Conservation (phyloP, 1,140 invertebrate species). For the Venustaconcha ellipsiformis region DNA sequence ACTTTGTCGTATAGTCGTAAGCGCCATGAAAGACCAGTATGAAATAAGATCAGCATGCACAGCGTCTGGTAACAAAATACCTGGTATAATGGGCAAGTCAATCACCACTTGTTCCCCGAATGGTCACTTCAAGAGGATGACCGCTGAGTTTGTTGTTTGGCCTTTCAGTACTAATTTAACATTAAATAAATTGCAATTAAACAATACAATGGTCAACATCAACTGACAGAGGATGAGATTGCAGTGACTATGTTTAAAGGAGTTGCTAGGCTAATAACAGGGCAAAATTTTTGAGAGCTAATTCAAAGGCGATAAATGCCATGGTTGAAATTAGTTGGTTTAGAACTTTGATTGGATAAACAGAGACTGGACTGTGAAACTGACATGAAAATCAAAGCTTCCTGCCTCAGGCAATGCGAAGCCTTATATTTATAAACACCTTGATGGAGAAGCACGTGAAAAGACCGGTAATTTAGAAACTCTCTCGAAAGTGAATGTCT, state of each 20-base stretch:
- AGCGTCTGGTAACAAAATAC: not conserved
- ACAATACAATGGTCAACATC: conserved; percentile 27
- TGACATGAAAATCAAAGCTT: too few relatives aligned
- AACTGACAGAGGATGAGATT: conserved; percentile 9
- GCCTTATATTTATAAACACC: too few relatives aligned
- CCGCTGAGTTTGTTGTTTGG: too few relatives aligned
- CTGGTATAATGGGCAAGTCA: too few relatives aligned
- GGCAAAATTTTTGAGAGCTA: conserved; percentile 24
- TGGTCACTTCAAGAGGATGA: too few relatives aligned
- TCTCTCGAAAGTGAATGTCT: too few relatives aligned
- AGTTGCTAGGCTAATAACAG: conserved; percentile 27
- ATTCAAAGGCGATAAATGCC: conserved; percentile 46
- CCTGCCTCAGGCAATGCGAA: too few relatives aligned
- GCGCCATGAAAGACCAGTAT: not conserved
- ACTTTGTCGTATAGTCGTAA: not conserved
- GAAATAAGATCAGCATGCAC: conserved; percentile 3
- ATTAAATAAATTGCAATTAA: conserved; percentile 35
- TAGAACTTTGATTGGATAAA: too few relatives aligned
- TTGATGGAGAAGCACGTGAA: too few relatives aligned
- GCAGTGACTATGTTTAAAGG: conserved; percentile 25
- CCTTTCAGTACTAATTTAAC: conserved; percentile 36
- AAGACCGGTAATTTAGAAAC: too few relatives aligned
- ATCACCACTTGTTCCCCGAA: too few relatives aligned
- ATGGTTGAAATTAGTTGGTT: conserved; percentile 9
- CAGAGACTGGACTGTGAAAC: too few relatives aligned